Evolutionary conservation across 2,113 vertebrate species (phyloP).

Genomic region (Gavia stellata): DNA sequence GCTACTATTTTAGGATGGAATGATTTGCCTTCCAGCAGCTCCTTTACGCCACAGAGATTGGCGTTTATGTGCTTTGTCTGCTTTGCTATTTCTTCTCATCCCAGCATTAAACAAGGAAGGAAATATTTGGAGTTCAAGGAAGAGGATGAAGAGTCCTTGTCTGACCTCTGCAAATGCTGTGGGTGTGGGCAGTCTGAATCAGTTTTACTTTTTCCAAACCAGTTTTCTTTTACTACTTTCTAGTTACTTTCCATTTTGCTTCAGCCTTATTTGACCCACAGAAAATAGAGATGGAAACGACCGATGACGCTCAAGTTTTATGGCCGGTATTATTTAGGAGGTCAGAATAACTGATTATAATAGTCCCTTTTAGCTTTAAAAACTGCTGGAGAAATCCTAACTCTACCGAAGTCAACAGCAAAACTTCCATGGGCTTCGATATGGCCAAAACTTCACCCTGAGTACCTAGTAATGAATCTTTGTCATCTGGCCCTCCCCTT

Average conservation of each 20-base stretch:
- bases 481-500: background rate
- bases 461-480: background rate
- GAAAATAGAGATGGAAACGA: background rate
- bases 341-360: constrained; percentile 3
- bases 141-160: constrained; percentile 43
- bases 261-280: constrained; percentile 48
- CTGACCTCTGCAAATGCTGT: constrained; percentile 47
- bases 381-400: background rate
- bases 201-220: constrained; percentile 13
- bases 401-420: background rate
- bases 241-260: constrained; percentile 56
- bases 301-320: background rate
- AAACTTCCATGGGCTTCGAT: background rate
- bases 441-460: background rate
- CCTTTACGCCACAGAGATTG: constrained; percentile 18
- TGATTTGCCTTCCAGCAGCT: constrained; percentile 18
- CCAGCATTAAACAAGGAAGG: constrained; percentile 31
- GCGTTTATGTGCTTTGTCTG: constrained; percentile 27
- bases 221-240: constrained; percentile 51
- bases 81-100: constrained; percentile 22
- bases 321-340: background rate
- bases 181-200: constrained; percentile 43
- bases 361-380: background rate
- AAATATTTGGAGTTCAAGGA: constrained; percentile 52
- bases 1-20: constrained; percentile 44